A percentile compares a stretch with the other conserved stretches of the same genome.
Conservation (phyloP, 2,797 vertebrate species). For the Thamnophis elegans region DNA sequence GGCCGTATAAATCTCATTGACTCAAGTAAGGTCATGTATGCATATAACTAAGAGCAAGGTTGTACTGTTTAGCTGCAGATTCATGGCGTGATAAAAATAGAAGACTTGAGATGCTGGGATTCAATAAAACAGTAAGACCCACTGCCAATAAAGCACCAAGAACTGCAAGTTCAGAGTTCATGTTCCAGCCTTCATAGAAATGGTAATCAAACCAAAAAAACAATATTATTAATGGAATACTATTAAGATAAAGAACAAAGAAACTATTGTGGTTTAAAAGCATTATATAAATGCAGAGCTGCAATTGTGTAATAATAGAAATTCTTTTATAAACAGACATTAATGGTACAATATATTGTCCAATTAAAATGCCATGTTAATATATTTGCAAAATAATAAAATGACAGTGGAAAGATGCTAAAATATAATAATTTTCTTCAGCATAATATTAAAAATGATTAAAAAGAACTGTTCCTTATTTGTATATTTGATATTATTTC, state of each 20-base stretch:
- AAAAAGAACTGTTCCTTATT: neutral
- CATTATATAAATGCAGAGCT: neutral
- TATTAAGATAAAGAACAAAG: neutral
- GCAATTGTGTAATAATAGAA: slow-evolving; percentile 10
- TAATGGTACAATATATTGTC: slow-evolving; percentile 26
- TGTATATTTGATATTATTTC: neutral
- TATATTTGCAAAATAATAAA: slow-evolving; percentile 23
- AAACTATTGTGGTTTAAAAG: slow-evolving; percentile 19
- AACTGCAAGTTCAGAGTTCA: neutral
- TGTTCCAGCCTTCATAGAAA: neutral
- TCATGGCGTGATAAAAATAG: neutral
- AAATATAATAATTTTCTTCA: slow-evolving; percentile 23
- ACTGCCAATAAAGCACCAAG: neutral
- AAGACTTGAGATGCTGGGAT: neutral
- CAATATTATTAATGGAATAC: neutral
- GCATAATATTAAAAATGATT: neutral
- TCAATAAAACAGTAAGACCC: neutral
- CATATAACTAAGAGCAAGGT: neutral
- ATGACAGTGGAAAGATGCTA: neutral
- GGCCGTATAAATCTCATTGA: neutral
- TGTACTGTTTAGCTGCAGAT: neutral
- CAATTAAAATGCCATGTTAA: slow-evolving; percentile 53
- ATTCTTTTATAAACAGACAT: slow-evolving; percentile 23
- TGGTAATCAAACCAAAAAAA: neutral
- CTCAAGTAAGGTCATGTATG: neutral